Conservation (phyloP, 2,113 vertebrate genomes). For the Plecotus auritus region DNA sequence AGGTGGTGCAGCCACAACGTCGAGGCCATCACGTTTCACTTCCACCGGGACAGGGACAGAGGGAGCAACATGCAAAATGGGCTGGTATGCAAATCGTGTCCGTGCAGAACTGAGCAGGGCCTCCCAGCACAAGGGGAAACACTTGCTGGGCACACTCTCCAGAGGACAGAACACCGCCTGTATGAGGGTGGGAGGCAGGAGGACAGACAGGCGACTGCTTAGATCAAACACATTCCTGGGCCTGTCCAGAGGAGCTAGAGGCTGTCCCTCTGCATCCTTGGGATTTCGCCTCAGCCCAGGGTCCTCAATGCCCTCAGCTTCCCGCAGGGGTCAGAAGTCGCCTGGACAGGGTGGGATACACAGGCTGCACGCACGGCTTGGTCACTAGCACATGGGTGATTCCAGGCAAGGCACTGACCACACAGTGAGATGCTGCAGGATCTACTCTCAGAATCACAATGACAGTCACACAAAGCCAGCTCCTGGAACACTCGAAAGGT, state of each 20-base stretch:
- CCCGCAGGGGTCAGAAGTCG: background rate
- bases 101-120: rapidly evolving
- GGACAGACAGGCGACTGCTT: rapidly evolving
- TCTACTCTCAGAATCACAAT: too few species aligned
- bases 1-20: rapidly evolving
- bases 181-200: rapidly evolving
- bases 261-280: background rate
- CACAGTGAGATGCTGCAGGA: background rate
- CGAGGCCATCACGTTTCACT: background rate
- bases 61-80: rapidly evolving
- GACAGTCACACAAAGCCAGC: background rate
- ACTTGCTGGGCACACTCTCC: background rate
- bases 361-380: background rate
- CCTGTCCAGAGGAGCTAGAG: background rate
- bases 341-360: background rate
- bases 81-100: rapidly evolving
- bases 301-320: background rate
- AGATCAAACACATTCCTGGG: background rate
- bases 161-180: background rate
- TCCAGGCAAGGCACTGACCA: background rate
- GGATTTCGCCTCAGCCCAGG: too few species aligned
- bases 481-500: background rate
- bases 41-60: background rate
- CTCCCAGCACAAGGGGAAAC: background rate
- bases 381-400: background rate